A percentile compares a stretch with the other conserved stretches of the same genome.
Evolutionary conservation across 1,140 invertebrate species (phyloP).

Genomic region (Halesus radiatus): DNA sequence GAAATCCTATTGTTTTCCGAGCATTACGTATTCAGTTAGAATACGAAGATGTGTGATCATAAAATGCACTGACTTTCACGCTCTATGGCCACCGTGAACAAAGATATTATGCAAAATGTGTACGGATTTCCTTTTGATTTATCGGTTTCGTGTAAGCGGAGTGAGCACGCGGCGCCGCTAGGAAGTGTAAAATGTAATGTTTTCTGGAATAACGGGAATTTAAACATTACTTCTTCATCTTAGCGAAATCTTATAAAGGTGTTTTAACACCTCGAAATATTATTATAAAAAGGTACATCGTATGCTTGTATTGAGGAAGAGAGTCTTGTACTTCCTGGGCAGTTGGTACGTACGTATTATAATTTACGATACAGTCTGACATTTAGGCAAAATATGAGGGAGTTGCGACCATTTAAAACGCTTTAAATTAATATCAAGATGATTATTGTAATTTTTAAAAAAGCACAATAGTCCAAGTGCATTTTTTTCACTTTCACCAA

Average conservation of each 20-base stretch:
- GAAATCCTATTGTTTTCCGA: conserved; percentile 30
- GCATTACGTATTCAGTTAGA: conserved; percentile 7
- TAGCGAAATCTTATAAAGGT: neutral
- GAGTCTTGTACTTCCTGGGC: too few species aligned
- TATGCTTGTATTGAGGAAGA: too few species aligned
- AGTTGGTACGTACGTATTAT: too few species aligned
- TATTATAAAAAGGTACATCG: neutral
- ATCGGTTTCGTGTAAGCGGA: neutral
- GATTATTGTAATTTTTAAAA: too few species aligned
- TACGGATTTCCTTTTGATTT: neutral
- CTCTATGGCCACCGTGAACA: neutral
- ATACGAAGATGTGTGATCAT: neutral
- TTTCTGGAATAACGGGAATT: too few species aligned
- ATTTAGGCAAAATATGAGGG: too few species aligned
- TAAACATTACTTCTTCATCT: neutral
- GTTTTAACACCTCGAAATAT: neutral
- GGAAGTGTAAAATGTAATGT: neutral
- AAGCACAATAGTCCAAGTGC: too few species aligned
- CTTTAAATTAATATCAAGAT: too few species aligned
- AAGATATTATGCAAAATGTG: conserved; percentile 4
- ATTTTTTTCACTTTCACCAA: too few species aligned
- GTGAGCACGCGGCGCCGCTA: neutral
- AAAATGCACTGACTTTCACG: neutral
- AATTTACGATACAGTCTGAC: too few species aligned
- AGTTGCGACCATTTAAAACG: too few species aligned